These are phyloP conservation scores for Hipparchia semele DNA, from an alignment of 2,888 invertebrate genomes.

Conservation along the genomic window DNA sequence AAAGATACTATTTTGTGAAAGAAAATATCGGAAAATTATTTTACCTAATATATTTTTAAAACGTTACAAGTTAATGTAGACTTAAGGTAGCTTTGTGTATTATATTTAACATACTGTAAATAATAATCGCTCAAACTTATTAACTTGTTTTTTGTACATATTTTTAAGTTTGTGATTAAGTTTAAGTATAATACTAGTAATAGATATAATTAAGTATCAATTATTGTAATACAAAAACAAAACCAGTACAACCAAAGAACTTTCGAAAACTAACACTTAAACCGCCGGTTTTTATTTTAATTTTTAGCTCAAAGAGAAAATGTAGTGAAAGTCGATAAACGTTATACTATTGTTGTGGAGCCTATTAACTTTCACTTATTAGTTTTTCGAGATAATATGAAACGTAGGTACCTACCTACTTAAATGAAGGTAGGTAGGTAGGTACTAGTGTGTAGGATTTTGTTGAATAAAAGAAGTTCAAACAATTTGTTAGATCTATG, in stretches of 20 bases:
- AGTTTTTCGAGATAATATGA: not conserved
- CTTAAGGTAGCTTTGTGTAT: not conserved
- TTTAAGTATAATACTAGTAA: not conserved
- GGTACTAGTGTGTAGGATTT: no score
- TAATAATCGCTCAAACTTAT: constrained; percentile 9
- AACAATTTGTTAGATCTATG: no score
- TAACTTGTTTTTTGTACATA: not conserved
- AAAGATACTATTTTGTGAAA: not conserved
- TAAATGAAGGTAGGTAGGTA: not conserved
- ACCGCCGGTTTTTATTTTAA: constrained; percentile 30
- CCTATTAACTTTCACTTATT: constrained; percentile 7
- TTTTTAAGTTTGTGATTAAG: not conserved
- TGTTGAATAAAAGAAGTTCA: no score
- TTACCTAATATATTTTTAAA: constrained; percentile 4
- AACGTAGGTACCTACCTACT: not conserved
- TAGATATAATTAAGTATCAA: constrained; percentile 18
- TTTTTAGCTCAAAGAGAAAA: constrained; percentile 18
- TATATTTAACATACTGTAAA: not conserved
- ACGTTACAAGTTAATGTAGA: not conserved
- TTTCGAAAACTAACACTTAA: constrained; percentile 32
- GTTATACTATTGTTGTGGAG: not conserved
- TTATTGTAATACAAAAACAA: constrained; percentile 17
- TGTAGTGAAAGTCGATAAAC: constrained; percentile 22
- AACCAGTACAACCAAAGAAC: constrained; percentile 55
- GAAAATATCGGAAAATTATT: not conserved